phyloP scores from a whole-genome alignment of 2,888 invertebrate genomes.

The Tenthredo livida region DNA sequence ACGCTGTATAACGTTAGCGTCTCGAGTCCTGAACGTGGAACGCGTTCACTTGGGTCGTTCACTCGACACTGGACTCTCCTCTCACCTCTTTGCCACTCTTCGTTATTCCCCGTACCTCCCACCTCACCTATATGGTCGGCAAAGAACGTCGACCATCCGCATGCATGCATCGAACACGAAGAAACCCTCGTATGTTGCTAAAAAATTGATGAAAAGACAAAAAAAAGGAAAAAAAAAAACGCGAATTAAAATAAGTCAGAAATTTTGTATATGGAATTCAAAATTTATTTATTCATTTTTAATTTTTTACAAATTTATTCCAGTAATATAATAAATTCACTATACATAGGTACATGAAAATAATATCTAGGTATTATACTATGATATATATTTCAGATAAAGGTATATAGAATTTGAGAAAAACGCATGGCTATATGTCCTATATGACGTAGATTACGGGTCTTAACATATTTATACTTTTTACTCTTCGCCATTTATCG shows the following conservation, averaged over 20 bases:
- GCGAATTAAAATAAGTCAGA: background rate
- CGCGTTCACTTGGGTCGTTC: conserved; percentile 72
- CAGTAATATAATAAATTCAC: background rate
- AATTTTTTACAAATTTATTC: background rate
- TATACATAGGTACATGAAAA: too few relatives aligned
- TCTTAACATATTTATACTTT: conserved; percentile 24
- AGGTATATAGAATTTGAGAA: background rate
- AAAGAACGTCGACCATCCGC: background rate
- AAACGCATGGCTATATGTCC: background rate
- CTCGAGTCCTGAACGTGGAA: conserved; percentile 30
- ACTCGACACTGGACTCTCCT: conserved; percentile 72
- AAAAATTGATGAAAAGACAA: background rate
- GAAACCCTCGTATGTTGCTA: background rate
- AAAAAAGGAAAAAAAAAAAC: background rate
- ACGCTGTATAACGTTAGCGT: background rate
- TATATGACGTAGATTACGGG: background rate
- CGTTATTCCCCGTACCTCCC: conserved; percentile 40
- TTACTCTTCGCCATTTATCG: conserved; percentile 27
- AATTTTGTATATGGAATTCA: background rate
- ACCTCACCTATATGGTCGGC: conserved; percentile 14
- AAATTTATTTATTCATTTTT: background rate
- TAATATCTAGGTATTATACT: background rate
- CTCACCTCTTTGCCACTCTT: conserved; percentile 66
- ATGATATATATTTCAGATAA: background rate
- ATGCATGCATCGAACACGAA: background rate